Base-by-base conservation (phyloP, 1,140 invertebrate genomes). In the Halictus rubicundus region DNA sequence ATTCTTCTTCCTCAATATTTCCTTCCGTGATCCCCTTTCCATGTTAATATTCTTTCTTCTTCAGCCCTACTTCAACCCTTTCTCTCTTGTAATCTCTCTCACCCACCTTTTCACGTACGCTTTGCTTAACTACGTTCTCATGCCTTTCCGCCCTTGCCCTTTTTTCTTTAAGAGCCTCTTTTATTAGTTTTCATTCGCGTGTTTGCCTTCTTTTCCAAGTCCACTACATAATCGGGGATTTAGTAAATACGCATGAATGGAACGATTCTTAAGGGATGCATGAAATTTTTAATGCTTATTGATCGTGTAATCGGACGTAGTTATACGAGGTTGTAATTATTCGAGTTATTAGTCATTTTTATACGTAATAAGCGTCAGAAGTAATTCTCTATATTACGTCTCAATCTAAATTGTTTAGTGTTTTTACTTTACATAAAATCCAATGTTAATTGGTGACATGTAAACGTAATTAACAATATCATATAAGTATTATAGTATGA, bases 1-100 rank as follows among this genome's bases (percentile, higher is more conserved):
- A n/a, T 42, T 49, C 39, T 57, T 52, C 27, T 42, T 70, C 46
- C 42, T 46, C 37, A 19, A 64, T 64, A 64, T 39, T 32, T 37
- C 14, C 60, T 19, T 21, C 60, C 12, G 27, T 21, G 39, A 32
- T 65, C 23, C 49, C 57, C 49, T 69, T 69, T 66, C 77, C 39
- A 32, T 57, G 14, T 68, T 69, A 66, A 1, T 39, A 9, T 37
- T 21, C 42, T 27, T 25, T 39, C 42, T 23, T 23, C 25, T 12
- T 12, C 14, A n/a, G 7, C 25, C 32, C 21, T 27, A 60, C 25
- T 60, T 25, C 59, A 60, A 10, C n/a, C 32, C 37, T n/a, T 65
- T 23, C 61, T 37, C 32, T 39, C 32, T 12, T 8, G 1, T 12
- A 10, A 9, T n/a, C 16, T 23, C 8, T 42, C 37, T 64, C 6